Evolutionary conservation across 2,113 vertebrate species (phyloP), one percentile per base, ranked within the genome.

Genomic region (Collichthys lucidus): DNA sequence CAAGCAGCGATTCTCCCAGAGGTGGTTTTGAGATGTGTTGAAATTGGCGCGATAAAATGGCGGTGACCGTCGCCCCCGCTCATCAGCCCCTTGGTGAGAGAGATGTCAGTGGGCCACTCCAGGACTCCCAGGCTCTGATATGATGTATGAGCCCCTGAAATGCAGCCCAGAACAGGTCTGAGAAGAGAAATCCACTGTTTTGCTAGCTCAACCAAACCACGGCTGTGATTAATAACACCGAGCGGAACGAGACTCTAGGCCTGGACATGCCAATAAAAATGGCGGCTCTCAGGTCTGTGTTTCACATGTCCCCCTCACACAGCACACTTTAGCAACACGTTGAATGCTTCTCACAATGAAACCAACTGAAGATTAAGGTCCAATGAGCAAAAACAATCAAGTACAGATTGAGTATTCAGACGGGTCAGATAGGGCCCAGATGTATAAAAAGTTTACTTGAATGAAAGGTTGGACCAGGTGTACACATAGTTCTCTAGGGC

Each of bases 61-160:
- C n/a, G 40, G 78, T 16, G 75, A 85, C 75, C 42, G 80, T 86
- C n/a, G 60, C 57, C 75, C 52, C 42, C 4, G 78, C 82, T 79
- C 75, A 61, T 89, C 80, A 74, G 82, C 80, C 29, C 26, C 77
- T 71, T 47, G 77, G 66, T 86, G 84, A 88, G 88, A 74, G 85
- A 86, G 60, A 89, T 90, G 89, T 92, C 90, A 89, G 80, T 84
- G 86, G 84, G 74, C 86, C 79, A 83, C 84, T 75, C 53, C 80
- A 65, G 84, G 80, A 67, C 74, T 72, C 68, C 10, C 20, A 55
- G 84, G 77, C 77, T 81, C 76, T 85, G 82, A 85, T 86, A 68
- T 90, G 90, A 92, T 92, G 85, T 83, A 91, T 85, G 90, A 85
- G 80, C 11, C 64, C 35, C 77, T 53, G 75, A 84, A 74, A 77